A percentile compares a stretch with the other conserved stretches of the same genome.
Conservation (phyloP, 2,888 invertebrate genomes). For the Leptopterna dolabrata region DNA sequence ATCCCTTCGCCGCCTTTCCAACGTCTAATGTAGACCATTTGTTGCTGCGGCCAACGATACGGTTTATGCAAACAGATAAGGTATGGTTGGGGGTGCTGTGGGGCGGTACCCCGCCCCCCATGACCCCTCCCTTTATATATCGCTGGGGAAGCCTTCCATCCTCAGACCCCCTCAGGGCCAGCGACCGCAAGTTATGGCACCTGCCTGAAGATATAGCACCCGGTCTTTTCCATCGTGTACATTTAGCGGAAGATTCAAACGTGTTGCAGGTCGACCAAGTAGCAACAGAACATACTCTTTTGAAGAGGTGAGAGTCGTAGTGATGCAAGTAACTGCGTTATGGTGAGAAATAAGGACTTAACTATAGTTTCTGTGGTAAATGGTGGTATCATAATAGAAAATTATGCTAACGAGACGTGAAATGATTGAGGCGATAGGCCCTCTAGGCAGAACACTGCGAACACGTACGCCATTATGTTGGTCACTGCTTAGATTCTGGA, state of each 20-base stretch:
- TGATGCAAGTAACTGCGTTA: too few species aligned
- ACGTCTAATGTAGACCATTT: conserved; percentile 47
- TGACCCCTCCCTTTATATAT: background rate
- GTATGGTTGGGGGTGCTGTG: background rate
- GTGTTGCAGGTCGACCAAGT: background rate
- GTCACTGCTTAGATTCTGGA: too few species aligned
- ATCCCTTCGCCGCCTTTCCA: background rate
- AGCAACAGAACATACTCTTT: too few species aligned
- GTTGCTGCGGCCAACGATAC: conserved; percentile 45
- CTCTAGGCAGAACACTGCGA: too few species aligned
- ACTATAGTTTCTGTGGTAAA: too few species aligned
- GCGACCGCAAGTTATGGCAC: conserved; percentile 45
- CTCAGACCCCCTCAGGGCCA: background rate
- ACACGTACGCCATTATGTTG: too few species aligned
- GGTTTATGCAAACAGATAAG: conserved; percentile 50
- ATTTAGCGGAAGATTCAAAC: background rate
- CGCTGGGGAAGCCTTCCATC: background rate
- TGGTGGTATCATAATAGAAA: too few species aligned
- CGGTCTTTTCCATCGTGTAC: background rate
- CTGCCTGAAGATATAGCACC: conserved; percentile 14
- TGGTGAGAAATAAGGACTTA: too few species aligned
- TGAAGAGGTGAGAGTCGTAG: too few species aligned
- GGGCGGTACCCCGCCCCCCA: background rate
- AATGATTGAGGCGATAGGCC: too few species aligned
- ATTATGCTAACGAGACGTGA: too few species aligned